These are phyloP conservation scores for Mythimna impura DNA, from an alignment of 2,888 invertebrate genomes.

Conservation along the genomic window DNA sequence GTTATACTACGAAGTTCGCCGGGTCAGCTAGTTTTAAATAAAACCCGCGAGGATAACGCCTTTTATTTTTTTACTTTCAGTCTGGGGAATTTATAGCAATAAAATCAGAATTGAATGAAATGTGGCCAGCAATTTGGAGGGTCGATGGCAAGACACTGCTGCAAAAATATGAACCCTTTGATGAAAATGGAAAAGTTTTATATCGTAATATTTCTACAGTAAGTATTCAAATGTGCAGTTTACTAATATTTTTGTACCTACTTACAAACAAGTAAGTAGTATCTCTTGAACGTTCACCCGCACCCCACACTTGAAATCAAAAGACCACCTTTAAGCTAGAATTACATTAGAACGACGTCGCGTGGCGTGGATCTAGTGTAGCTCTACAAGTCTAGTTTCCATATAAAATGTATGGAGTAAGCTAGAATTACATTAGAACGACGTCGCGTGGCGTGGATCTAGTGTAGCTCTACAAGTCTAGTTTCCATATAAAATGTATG, in stretches of 20 bases:
- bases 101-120: conserved; percentile 94
- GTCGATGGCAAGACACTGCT: conserved; percentile 96
- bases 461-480: too few relatives aligned
- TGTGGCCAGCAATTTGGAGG: conserved; percentile 97
- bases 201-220: conserved; percentile 97
- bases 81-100: conserved; percentile 97
- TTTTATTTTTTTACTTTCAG: conserved; percentile 87
- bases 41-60: neutral
- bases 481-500: too few relatives aligned
- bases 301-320: neutral
- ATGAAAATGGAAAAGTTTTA: conserved; percentile 94
- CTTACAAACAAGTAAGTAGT: neutral
- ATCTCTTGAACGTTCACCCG: too few relatives aligned
- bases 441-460: too few relatives aligned
- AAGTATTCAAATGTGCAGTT: conserved; percentile 74
- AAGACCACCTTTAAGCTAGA: neutral
- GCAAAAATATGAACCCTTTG: conserved; percentile 96
- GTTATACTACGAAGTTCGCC: too few relatives aligned
- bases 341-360: too few relatives aligned
- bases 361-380: too few relatives aligned
- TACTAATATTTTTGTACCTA: neutral
- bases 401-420: neutral
- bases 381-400: too few relatives aligned
- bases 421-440: too few relatives aligned
- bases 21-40: neutral